Evolutionary conservation across 2,113 vertebrate species (phyloP).

Genomic region (Rhinolophus sinicus): DNA sequence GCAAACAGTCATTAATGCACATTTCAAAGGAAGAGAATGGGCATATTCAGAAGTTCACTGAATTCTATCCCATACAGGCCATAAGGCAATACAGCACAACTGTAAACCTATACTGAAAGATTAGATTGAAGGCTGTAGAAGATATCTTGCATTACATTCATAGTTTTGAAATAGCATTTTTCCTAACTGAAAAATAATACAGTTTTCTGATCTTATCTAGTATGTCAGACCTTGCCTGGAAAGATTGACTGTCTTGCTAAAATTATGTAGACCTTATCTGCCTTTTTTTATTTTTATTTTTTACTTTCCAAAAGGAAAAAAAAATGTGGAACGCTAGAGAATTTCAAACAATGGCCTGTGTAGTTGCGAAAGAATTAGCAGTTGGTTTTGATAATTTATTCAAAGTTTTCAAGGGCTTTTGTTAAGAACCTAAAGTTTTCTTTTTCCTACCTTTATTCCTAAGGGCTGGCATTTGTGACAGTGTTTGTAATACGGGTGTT

Average conservation of each 20-base stretch:
- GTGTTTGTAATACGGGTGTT: neutral
- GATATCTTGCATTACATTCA: neutral
- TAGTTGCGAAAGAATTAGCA: conserved; percentile 30
- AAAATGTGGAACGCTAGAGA: conserved; percentile 17
- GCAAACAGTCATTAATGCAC: neutral
- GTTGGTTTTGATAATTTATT: neutral
- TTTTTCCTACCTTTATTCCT: neutral
- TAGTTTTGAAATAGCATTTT: conserved; percentile 62
- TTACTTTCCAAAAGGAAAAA: neutral
- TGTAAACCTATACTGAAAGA: neutral
- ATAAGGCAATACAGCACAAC: neutral
- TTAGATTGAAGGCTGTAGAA: conserved; percentile 10
- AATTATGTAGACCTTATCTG: conserved; percentile 41
- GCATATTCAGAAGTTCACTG: neutral
- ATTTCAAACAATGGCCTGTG: conserved; percentile 5
- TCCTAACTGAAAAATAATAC: conserved; percentile 13
- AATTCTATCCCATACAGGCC: neutral
- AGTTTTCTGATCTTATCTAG: conserved; percentile 53
- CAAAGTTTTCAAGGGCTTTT: conserved; percentile 5
- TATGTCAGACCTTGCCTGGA: conserved; percentile 31
- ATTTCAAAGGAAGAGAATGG: conserved; percentile 14
- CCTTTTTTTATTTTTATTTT: neutral
- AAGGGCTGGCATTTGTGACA: conserved; percentile 7
- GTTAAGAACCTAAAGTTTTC: neutral
- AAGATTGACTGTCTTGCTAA: conserved; percentile 45